A percentile compares a stretch with the other conserved stretches of the same genome.
Conservation (phyloP, 2,888 invertebrate species). For the Torymus tubicola region DNA sequence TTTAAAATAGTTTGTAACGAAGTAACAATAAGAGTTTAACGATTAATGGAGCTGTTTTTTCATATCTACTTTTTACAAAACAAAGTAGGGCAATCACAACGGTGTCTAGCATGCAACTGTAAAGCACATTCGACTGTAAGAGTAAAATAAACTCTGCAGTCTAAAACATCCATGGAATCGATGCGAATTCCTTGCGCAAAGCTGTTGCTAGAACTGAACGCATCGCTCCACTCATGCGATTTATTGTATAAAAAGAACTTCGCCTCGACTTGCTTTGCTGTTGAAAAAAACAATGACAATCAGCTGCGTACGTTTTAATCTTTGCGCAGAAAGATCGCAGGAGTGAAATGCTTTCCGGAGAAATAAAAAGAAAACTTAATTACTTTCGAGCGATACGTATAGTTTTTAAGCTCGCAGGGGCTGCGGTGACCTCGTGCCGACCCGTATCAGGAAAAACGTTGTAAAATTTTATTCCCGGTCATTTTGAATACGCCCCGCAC, state of each 20-base stretch:
- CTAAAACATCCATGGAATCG: neutral
- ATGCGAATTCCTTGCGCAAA: neutral
- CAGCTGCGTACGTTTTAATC: too few relatives aligned
- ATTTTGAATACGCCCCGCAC: constrained; percentile 12
- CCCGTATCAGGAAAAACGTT: constrained; percentile 24
- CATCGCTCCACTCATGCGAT: neutral
- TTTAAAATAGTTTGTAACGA: too few relatives aligned
- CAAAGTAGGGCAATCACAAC: too few relatives aligned
- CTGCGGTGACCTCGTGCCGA: neutral
- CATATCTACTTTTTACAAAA: too few relatives aligned
- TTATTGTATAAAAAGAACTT: neutral
- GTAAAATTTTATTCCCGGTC: constrained; percentile 44
- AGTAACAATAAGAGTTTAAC: too few relatives aligned
- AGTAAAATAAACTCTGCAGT: neutral
- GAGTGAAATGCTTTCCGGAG: constrained; percentile 13
- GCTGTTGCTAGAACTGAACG: too few relatives aligned
- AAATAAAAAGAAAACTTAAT: constrained; percentile 38
- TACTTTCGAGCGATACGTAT: constrained; percentile 24
- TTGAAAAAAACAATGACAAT: neutral
- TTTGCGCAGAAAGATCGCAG: neutral
- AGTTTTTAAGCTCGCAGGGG: neutral
- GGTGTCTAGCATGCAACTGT: too few relatives aligned
- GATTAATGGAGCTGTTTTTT: too few relatives aligned
- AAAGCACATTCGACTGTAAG: too few relatives aligned
- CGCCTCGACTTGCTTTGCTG: neutral